Evolutionary conservation across 2,888 invertebrate species (phyloP), one percentile per base, ranked within the genome.

Genomic region (Stratiomys singularior): DNA sequence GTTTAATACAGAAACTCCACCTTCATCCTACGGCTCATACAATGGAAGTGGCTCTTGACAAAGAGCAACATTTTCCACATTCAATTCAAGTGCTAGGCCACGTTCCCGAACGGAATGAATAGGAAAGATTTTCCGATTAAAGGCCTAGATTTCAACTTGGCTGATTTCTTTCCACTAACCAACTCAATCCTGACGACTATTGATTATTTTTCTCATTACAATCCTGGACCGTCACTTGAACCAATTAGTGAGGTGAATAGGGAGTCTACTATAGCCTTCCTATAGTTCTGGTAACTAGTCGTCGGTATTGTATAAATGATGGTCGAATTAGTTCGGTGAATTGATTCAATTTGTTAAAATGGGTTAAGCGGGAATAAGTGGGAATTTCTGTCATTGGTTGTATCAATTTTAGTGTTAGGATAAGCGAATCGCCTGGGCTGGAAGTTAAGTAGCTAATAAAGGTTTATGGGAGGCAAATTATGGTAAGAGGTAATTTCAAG

Each of bases 91-190:
- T 15, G 15, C 52, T 15, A 18, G n/a, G 15, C 52, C 52, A 52
- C 15, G 52, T 52, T 52, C 15, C 25, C 58, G 58, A 25, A 23
- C 18, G 3, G 58, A 60, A 52, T 60, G 58, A 25, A 37, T 37
- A 37, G 37, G 37, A 60, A 60, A 60, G 58, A 60, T 60, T 60
- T 60, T 60, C 58, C 11, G 25, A 60, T 60, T 60, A 60, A 60
- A 21, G 58, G 25, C 58, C 58, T 60, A 60, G 58, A 60, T 60
- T 60, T 60, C 25, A 18, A n/a, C 7, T 18, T 52, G 52, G 52
- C 52, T 52, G 37, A 3, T 37, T 37, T 37, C 37, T 37, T 37
- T 37, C 5, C 37, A 37, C 37, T 37, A 3, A 37, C 52, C 52
- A 52, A 15, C 52, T 52, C 15, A 18, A 52, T 52, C 52, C 52